phyloP scores from a whole-genome alignment of 2,888 invertebrate species.

The Brassicogethes aeneus region DNA sequence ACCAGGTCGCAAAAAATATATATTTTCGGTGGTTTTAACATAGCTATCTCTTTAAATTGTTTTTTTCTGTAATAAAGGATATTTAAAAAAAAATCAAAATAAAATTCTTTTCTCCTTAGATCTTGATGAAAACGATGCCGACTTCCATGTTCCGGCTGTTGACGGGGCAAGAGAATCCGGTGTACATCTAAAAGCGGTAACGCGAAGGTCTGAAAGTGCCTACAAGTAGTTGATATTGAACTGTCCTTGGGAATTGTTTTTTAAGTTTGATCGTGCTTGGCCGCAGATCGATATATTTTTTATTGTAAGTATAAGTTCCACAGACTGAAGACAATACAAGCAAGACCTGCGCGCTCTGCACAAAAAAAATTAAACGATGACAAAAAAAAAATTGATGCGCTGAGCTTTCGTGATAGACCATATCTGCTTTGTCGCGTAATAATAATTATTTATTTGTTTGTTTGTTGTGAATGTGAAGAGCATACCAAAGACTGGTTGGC shows the following conservation, averaged over 20 bases:
- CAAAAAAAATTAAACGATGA: slow-evolving; percentile 7
- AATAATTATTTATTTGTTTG: no score
- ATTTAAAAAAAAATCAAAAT: no score
- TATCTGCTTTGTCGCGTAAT: slow-evolving; percentile 39
- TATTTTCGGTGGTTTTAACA: no score
- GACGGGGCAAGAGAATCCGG: slow-evolving; percentile 98
- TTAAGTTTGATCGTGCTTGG: slow-evolving; percentile 35
- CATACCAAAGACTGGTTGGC: slow-evolving; percentile 38
- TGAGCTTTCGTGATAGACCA: slow-evolving; percentile 40
- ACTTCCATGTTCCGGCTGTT: slow-evolving; percentile 98
- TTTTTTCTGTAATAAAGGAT: no score
- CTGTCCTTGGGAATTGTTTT: slow-evolving; percentile 36
- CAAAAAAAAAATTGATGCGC: slow-evolving; percentile 18
- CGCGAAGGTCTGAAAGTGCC: slow-evolving; percentile 52
- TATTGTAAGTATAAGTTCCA: slow-evolving; percentile 37
- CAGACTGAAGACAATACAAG: slow-evolving; percentile 43
- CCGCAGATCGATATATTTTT: slow-evolving; percentile 41
- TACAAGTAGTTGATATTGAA: slow-evolving; percentile 45
- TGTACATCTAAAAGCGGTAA: slow-evolving; percentile 74
- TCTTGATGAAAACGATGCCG: slow-evolving; percentile 99
- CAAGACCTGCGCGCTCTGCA: slow-evolving; percentile 37
- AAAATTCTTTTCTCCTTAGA: slow-evolving; percentile 54
- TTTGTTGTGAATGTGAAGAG: slow-evolving; percentile 37
- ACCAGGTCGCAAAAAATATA: no score
- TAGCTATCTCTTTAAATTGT: no score